Evolutionary conservation across 2,888 invertebrate species (phyloP), one percentile per base, ranked within the genome.

Genomic region (Neoitamus cyanurus): DNA sequence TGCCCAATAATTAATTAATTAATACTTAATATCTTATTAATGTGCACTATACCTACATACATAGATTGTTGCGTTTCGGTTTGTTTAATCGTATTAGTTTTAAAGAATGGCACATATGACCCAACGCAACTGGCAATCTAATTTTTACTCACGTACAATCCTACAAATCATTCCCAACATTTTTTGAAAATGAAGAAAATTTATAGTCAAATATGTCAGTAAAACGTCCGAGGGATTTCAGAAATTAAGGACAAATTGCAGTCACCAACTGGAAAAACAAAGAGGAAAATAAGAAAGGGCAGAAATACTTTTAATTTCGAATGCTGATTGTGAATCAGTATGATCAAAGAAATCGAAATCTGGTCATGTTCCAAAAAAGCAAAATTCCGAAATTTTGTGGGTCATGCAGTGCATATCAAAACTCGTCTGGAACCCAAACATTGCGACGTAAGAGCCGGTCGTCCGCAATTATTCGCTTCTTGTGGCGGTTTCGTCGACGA

Each of bases 341-440:
- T 77, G 78, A 78, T 78, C 58, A 78, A 78, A 48, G 78, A 78
- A 78, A 78, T 46, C 42, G 58, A 78, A 58, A 28, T 48, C 75
- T 37, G 58, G 58, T 42, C 78, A 31, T 78, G 48, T 31, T 31
- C 28, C 30, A 78, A 78, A 78, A 78, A 48, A 58, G 78, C 13
- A 70, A 70, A 34, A 78, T 48, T 48, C 42, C 20, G 25, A 42
- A 75, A 75, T 78, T 70, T 78, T 78, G 48, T 78, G 78, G 78
- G 48, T 48, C 78, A 48, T 48, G 46, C 78, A 58, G 78, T 58
- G 78, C 46, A 78, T 78, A 48, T 78, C 46, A 78, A 78, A 78
- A 48, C 30, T 48, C 20, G n/a, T 48, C 20, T 15, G 7, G 7
- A 48, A n/a, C 20, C 48, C 11, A 11, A 31, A 31, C n/a, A n/a